Base-by-base conservation (phyloP, 2,888 invertebrate species). In the Lypha dubia region DNA sequence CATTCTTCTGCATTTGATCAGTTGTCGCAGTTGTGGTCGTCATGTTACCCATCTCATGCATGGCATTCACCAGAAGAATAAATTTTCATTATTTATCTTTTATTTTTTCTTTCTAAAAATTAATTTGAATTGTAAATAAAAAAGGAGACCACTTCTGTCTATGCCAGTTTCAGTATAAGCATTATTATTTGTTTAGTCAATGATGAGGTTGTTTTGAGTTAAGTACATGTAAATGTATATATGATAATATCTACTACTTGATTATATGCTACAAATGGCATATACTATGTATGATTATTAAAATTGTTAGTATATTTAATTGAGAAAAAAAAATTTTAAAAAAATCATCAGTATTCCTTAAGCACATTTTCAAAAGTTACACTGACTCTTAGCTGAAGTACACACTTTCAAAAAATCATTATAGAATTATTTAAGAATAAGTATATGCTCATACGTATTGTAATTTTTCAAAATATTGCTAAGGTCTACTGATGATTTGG, bases 91-190 rank as follows among this genome's bases (percentile, higher is more conserved):
- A 24, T 58, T 62, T 32, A 4, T 28, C 28, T 28, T 80, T 32
- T 67, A 9, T 49, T 41, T 44, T 70, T 76, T 32, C n/a, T 49
- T 56, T 22, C 46, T 51, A 38, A 58, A 67, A 77, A 32, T 28
- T 17, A 83, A 83, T 83, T 83, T 83, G 83, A 71, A 83, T 74
- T 83, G 77, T 73, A 83, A 77, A 83, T 83, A 38, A 73, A 67
- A 17, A 73, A 73, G 71, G 28, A 53, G 51, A 74, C 62, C 62
- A 68, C 17, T 56, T 70, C 63, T 76, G 68, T 79, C 20, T 46
- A 32, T 46, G 35, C 44, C 62, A 62, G 24, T 53, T 63, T 53
- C 9, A 38, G 20, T 28, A 15, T 32, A 15, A 38, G n/a, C 58
- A 17, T 8, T 32, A 35, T 56, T 32, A 44, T 53, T 53, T 65